phyloP scores from a whole-genome alignment of 2,113 vertebrate genomes.

The Tragelaphus buxtoni region DNA sequence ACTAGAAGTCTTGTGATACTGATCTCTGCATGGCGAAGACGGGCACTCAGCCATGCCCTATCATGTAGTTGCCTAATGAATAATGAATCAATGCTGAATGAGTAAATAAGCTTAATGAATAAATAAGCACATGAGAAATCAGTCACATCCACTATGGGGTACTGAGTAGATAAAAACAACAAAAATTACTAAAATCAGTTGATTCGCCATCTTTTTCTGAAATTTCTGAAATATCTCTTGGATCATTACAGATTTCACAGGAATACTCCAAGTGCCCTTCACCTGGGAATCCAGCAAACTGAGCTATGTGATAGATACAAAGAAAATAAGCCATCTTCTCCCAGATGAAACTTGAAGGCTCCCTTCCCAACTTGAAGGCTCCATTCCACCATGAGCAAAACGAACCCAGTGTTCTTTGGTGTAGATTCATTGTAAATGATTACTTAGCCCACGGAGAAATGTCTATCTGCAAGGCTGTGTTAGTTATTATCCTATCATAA shows the following conservation, averaged over 20 bases:
- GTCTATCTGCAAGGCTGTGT: conserved; percentile 12
- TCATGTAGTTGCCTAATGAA: neutral
- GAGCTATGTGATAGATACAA: neutral
- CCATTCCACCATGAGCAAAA: neutral
- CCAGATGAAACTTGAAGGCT: neutral
- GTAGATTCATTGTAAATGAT: neutral
- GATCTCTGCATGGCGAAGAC: neutral
- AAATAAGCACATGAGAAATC: conserved; percentile 26
- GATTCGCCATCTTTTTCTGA: neutral
- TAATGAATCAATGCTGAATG: neutral
- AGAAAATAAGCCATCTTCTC: neutral
- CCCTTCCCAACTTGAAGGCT: neutral
- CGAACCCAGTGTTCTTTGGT: neutral
- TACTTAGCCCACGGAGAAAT: conserved; percentile 22
- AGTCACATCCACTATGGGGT: neutral
- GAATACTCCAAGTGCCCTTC: rapidly evolving
- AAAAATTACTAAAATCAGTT: neutral
- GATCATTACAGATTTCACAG: neutral
- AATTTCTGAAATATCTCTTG: neutral
- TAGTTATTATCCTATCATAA: conserved; percentile 52
- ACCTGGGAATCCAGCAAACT: neutral
- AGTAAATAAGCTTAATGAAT: neutral
- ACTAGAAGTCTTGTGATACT: neutral
- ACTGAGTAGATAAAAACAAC: neutral
- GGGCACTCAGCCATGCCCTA: neutral